Evolutionary conservation across 2,888 invertebrate species (phyloP).

Genomic region (Aricia artaxerxes): DNA sequence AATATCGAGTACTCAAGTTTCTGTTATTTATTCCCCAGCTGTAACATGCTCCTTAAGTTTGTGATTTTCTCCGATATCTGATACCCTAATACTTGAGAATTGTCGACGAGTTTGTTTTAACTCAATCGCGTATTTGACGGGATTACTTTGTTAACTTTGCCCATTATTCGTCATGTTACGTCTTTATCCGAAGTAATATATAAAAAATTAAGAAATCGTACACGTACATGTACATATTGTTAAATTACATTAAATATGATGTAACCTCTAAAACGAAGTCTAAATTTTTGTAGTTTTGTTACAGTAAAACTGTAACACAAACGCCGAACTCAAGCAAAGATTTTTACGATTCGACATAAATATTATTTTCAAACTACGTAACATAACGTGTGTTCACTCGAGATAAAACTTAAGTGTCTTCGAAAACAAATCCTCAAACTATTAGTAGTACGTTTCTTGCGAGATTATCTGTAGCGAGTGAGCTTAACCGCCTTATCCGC

Average conservation of each 20-base stretch:
- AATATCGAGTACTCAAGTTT: slow-evolving; percentile 12
- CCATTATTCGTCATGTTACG: slow-evolving; percentile 26
- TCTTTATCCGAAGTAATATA: neutral
- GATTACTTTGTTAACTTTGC: slow-evolving; percentile 43
- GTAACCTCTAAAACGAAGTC: neutral
- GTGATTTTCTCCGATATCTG: slow-evolving; percentile 63
- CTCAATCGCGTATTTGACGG: slow-evolving; percentile 57
- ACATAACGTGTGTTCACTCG: neutral
- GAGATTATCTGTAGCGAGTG: slow-evolving; percentile 27
- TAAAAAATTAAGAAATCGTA: neutral
- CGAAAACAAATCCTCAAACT: slow-evolving; percentile 28
- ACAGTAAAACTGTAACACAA: neutral
- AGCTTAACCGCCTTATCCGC: slow-evolving; percentile 29
- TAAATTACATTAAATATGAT: neutral
- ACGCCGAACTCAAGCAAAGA: neutral
- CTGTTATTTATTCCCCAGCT: slow-evolving; percentile 36
- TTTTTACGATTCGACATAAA: neutral
- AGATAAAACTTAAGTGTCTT: slow-evolving; percentile 19
- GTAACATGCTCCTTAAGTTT: slow-evolving; percentile 56
- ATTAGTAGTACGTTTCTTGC: slow-evolving; percentile 29
- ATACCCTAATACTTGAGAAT: slow-evolving; percentile 61
- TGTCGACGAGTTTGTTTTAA: slow-evolving; percentile 57
- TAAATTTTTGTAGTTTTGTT: neutral
- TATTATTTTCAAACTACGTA: neutral
- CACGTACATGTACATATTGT: neutral